Evolutionary conservation across 2,888 invertebrate species (phyloP).

Genomic region (Microdon myrmicae): DNA sequence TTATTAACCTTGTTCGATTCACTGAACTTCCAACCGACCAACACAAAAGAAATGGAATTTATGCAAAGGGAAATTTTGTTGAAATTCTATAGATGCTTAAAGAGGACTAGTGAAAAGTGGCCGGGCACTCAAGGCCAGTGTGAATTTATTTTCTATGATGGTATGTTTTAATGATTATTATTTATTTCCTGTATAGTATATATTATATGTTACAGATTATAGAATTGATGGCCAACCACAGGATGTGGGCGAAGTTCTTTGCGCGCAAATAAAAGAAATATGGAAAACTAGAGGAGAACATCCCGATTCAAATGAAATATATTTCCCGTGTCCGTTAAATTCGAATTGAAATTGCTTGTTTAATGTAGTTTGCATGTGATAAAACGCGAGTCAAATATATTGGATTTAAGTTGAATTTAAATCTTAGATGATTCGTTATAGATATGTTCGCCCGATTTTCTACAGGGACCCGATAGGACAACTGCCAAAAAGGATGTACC

Average conservation of each 20-base stretch:
- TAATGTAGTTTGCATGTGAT: too few relatives aligned
- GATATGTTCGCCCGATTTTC: too few relatives aligned
- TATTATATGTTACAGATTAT: slow-evolving; percentile 52
- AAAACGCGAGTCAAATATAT: too few relatives aligned
- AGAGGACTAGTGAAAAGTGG: slow-evolving; percentile 55
- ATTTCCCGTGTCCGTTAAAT: too few relatives aligned
- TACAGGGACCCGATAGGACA: too few relatives aligned
- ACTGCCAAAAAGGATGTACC: too few relatives aligned
- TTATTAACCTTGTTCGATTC: slow-evolving; percentile 61
- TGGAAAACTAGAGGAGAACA: too few relatives aligned
- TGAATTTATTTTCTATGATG: slow-evolving; percentile 58
- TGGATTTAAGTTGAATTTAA: too few relatives aligned
- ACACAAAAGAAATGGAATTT: slow-evolving; percentile 58
- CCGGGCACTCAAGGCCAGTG: slow-evolving; percentile 58
- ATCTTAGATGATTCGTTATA: too few relatives aligned
- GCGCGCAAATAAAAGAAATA: slow-evolving; percentile 36
- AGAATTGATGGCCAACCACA: slow-evolving; percentile 53
- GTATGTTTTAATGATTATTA: slow-evolving; percentile 50
- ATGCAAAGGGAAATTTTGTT: slow-evolving; percentile 61
- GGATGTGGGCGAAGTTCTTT: slow-evolving; percentile 58
- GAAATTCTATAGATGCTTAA: slow-evolving; percentile 59
- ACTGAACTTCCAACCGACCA: slow-evolving; percentile 54
- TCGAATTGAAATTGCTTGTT: too few relatives aligned
- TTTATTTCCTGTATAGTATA: background rate
- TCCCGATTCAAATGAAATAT: too few relatives aligned